Base-by-base conservation (phyloP, 37 sponge, comb jelly and placozoan genomes). In the Cliona cf. orientalis region DNA sequence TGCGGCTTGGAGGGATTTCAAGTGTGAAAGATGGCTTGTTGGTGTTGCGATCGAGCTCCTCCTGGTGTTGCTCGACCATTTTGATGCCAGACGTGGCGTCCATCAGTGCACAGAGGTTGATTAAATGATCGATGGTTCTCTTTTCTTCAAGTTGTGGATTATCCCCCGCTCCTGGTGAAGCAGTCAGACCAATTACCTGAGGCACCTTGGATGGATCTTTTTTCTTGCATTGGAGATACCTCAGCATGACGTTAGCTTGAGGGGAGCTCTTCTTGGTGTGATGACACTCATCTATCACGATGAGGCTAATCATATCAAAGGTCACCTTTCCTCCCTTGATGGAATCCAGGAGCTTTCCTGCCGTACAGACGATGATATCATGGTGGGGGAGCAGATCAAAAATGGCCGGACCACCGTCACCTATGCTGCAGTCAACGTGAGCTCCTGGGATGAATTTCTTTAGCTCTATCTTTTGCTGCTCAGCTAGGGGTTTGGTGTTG, bases 271-370 rank as follows among this genome's bases (percentile, higher is more conserved):
- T 83, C 60, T 67, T 64, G 22, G 93, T 75, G 44, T 92, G 80
- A 69, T 95, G 96, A 57, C 96, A 95, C 69, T 95, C 96, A 70
- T 95, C 96, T 28, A 92, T 35, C 19, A 95, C 74, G 33, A 95
- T 71, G 17, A 95, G 70, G 71, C 67, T 87, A 19, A 83, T n/a
- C 4, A 77, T 43, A 5, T 12, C 26, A 1, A 74, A 66, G 12
- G 28, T 64, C 25, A 87, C 61, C 42, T n/a, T 40, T 19, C 41
- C 46, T 0, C 39, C 58, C 12, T 56, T 35, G 0, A 89, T 29
- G 14, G 45, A 79, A 66, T 79, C 65, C 37, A 78, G 56, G 11
- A 89, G 46, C 46, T 82, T 81, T 0, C 90, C 90, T 58, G 85
- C 84, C 6, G 90, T 89, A 69, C 90, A 89, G 26, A 89, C 90